Percentiles rank a stretch among this genome's conserved stretches.
Conservation (phyloP, 2,888 invertebrate genomes). For the Lithophane ornitopus region DNA sequence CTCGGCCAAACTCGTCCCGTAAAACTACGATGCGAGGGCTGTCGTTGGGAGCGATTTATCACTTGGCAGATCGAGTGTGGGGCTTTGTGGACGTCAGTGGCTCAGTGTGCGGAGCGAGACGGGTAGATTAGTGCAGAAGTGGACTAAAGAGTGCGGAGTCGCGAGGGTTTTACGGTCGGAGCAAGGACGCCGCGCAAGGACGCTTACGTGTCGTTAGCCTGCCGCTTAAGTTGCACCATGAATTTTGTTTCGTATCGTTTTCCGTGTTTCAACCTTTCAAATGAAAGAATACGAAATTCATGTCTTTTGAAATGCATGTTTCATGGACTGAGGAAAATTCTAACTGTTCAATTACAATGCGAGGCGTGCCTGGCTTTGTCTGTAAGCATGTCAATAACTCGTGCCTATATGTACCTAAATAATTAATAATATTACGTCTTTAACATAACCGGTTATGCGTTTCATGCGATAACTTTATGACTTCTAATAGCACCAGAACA, state of each 20-base stretch:
- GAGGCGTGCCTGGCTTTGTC: conserved; percentile 13
- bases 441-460: conserved; percentile 39
- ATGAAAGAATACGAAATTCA: not conserved
- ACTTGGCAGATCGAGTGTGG: conserved; percentile 79
- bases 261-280: conserved; percentile 9
- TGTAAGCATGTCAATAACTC: conserved; percentile 25
- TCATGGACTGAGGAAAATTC: conserved; percentile 7
- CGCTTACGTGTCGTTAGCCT: conserved; percentile 80
- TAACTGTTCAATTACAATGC: conserved; percentile 26
- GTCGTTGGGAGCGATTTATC: conserved; percentile 85
- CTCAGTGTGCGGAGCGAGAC: conserved; percentile 69
- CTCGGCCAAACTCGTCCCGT: conserved; percentile 79
- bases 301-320: conserved; percentile 5
- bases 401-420: conserved; percentile 7
- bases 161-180: conserved; percentile 76
- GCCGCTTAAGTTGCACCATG: conserved; percentile 49
- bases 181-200: conserved; percentile 88
- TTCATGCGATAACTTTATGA: conserved; percentile 49
- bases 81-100: conserved; percentile 72
- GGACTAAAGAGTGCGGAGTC: conserved; percentile 74
- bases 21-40: conserved; percentile 80
- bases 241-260: conserved; percentile 20
- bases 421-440: conserved; percentile 18
- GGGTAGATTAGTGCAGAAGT: conserved; percentile 59
- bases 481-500: conserved; percentile 35